phyloP scores from a whole-genome alignment of 2,797 vertebrate species.

The Pterois miles region DNA sequence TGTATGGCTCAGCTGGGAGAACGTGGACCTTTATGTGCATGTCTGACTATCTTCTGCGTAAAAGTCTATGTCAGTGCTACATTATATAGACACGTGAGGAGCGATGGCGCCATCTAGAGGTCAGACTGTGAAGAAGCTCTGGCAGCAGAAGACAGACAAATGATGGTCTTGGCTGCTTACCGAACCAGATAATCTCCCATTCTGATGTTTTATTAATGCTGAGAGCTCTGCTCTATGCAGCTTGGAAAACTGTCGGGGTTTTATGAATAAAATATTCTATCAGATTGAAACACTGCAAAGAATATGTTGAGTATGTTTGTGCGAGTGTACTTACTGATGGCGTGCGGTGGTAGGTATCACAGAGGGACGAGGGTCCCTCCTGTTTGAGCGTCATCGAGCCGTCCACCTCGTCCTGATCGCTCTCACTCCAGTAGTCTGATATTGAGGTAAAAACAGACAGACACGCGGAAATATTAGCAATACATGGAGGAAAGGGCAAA shows the following conservation, averaged over 20 bases:
- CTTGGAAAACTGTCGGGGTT: constrained; percentile 59
- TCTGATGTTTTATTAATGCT: constrained; percentile 79
- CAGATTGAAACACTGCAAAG: constrained; percentile 54
- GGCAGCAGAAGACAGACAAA: constrained; percentile 50
- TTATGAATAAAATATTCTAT: constrained; percentile 71
- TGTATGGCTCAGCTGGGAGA: constrained; percentile 27
- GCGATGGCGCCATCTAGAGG: constrained; percentile 60
- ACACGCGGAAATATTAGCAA: background rate
- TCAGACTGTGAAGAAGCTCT: constrained; percentile 28
- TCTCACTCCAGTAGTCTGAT: constrained; percentile 94
- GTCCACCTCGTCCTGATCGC: constrained; percentile 90
- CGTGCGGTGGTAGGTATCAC: constrained; percentile 88
- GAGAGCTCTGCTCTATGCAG: constrained; percentile 55
- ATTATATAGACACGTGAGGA: constrained; percentile 5
- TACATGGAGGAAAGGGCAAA: rapidly evolving
- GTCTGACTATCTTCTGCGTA: background rate
- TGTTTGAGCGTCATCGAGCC: constrained; percentile 91
- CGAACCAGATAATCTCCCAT: constrained; percentile 58
- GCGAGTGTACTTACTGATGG: constrained; percentile 84
- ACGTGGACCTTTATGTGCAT: background rate
- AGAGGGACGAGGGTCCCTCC: constrained; percentile 86
- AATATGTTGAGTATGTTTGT: constrained; percentile 17
- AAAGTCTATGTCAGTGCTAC: background rate
- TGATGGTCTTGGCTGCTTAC: constrained; percentile 54
- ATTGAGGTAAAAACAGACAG: constrained; percentile 6